Base-by-base conservation (phyloP, 2,113 vertebrate species). In the Myiagra hebetior region DNA sequence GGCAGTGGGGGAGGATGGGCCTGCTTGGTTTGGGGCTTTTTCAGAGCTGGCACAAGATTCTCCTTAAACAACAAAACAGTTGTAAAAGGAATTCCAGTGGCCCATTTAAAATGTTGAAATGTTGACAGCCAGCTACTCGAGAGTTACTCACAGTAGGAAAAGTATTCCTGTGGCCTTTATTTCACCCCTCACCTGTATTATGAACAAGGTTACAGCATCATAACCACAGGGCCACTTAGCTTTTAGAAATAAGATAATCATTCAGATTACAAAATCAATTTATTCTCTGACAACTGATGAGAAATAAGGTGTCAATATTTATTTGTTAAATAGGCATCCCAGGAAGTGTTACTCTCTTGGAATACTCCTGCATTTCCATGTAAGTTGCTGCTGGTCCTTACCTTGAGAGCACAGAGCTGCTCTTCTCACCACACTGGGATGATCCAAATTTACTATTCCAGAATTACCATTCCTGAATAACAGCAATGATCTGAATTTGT, bases 1-100 rank as follows among this genome's bases (percentile, higher is more conserved):
- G 19, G 27, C 0, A 46, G 8, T 6, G 17, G 17, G 16, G 7
- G 22, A 18, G 11, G 0, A 0, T 6, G 24, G 7, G 18, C 53
- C 70, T 47, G 27, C 31, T 69, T 52, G 13, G 5, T n/a, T 53
- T 10, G n/a, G 15, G 9, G 0, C 26, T 72, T 85, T 59, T 72
- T 6, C 20, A 91, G 41, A 85, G 50, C 20, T 39, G 52, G 39
- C 79, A 67, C 35, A 68, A 85, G 33, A 35, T 86, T 89, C 28
- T 67, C 59, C 47, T 42, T 39, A 41, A 82, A 63, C 22, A 69
- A 73, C 5, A 7, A 65, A 84, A 50, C 1, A 47, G 27, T 23
- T 78, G 33, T 37, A 33, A 21, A 87, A 72, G 13, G 14, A 75
- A 72, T 76, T 75, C 70, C 22, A 59, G 44, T 19, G 19, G 30